Percentiles rank a stretch among this genome's conserved stretches.
phyloP scores from a whole-genome alignment of 2,888 invertebrate genomes.

The Polyploca ridens region DNA sequence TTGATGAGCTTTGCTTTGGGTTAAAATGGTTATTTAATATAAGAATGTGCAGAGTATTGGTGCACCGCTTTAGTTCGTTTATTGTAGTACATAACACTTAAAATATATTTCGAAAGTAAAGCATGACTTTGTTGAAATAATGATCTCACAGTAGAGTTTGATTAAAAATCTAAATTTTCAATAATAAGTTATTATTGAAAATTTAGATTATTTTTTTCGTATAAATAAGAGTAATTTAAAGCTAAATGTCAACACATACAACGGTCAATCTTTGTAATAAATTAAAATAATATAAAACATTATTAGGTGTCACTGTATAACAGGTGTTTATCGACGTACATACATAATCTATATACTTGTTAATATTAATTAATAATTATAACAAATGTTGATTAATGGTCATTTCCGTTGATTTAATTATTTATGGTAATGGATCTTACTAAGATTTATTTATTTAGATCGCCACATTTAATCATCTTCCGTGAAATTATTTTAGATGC shows the following conservation, averaged over 20 bases:
- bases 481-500: background rate
- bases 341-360: slow-evolving; percentile 83
- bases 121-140: too few species aligned
- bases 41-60: too few species aligned
- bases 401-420: slow-evolving; percentile 47
- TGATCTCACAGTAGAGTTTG: background rate
- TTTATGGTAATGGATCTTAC: slow-evolving; percentile 33
- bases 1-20: background rate
- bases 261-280: slow-evolving; percentile 64
- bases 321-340: slow-evolving; percentile 79
- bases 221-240: background rate
- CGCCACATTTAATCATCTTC: background rate
- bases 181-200: background rate
- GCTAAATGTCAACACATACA: slow-evolving; percentile 44
- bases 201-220: background rate
- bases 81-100: background rate
- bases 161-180: background rate
- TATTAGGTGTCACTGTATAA: slow-evolving; percentile 83
- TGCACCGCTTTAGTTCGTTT: background rate
- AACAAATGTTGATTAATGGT: slow-evolving; percentile 77
- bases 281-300: slow-evolving; percentile 62
- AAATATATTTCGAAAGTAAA: background rate
- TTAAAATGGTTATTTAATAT: too few species aligned
- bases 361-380: slow-evolving; percentile 80
- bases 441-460: too few species aligned